These are phyloP conservation scores for Gobio gobio DNA, from an alignment of 2,113 vertebrate genomes.

Conservation along the genomic window DNA sequence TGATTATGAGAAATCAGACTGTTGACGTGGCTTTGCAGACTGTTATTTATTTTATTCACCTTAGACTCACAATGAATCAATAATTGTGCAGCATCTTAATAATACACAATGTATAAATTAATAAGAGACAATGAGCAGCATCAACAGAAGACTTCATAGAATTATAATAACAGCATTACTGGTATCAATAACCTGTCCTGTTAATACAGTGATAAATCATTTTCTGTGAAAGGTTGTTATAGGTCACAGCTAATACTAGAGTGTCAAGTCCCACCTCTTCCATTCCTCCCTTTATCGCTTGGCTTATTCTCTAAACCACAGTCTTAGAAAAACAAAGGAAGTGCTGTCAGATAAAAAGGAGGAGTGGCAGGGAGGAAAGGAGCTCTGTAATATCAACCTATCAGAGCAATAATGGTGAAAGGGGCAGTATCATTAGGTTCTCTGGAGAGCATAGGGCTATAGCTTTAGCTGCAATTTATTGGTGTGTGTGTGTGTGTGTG, in stretches of 20 bases:
- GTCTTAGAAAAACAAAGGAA: slow-evolving; percentile 17
- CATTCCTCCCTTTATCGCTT: not conserved
- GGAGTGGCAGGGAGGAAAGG: not conserved
- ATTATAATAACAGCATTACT: not conserved
- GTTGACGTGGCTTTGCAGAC: slow-evolving; percentile 22
- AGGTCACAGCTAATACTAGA: slow-evolving; percentile 14
- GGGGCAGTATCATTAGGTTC: not conserved
- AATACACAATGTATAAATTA: not conserved
- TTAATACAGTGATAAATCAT: slow-evolving; percentile 1
- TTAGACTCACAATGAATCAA: not conserved
- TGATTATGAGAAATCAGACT: slow-evolving; percentile 30
- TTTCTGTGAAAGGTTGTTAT: not conserved
- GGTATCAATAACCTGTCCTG: not conserved
- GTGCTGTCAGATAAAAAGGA: not conserved
- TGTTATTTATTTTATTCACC: not conserved
- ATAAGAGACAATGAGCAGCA: not conserved
- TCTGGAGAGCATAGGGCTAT: not conserved
- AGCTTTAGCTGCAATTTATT: not conserved
- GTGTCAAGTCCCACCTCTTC: not conserved
- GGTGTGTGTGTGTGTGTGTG: not conserved
- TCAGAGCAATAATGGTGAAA: slow-evolving; percentile 17
- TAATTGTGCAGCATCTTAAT: not conserved
- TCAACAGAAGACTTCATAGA: not conserved
- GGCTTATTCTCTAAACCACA: slow-evolving; percentile 1
- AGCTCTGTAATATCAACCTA: not conserved